Base-by-base conservation (phyloP, 1,140 invertebrate genomes). In the Steinernema feltiae region DNA sequence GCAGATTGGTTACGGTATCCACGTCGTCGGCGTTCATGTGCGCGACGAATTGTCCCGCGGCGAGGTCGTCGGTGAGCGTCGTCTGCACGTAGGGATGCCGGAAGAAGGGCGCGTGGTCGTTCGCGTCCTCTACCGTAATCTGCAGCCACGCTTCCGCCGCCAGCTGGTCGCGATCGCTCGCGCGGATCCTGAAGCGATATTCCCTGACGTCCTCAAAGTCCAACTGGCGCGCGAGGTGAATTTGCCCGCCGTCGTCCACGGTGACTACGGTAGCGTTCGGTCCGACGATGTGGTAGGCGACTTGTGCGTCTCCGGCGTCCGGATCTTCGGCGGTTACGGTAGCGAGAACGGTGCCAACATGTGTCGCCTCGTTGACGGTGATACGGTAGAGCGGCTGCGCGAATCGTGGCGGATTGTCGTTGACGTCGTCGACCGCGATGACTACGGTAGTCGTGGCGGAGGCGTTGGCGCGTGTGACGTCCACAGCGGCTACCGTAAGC, bases 391-490 rank as follows among this genome's bases (percentile, higher is more conserved):
- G 92, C 0, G 93, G 91, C 87, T 95, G 92, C 53, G 93, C 89
- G 85, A 98, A 99, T 80, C 91, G 91, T 0, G 95, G 95, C 3
- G 93, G 91, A 84, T 95, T 95, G 88, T 98, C 95, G 87, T 98
- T 97, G 79, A 97, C 92, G 88, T 98, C 95, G 30, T 91, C 90
- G 1, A 99, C 91, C 2, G 82, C 84, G 35, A 91, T 89, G 32
- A 87, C 82, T n/a, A 91, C 88, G 31, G 87, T 87, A 17, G 93
- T 92, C 1, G 90, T 92, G 84, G 87, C 41, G 82, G 82, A 0
- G 92, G 92, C 0, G 92, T 92, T 86, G 94, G 93, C 72, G 91
- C 90, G 0, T 93, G 94, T 92, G 0, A 92, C 92, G 86, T 96
- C 94, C 72, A 91, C 90, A 0, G 93, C 94, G 0, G 92, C 89